Conservation (phyloP, 2,888 invertebrate species). For the Andrena minutula region DNA sequence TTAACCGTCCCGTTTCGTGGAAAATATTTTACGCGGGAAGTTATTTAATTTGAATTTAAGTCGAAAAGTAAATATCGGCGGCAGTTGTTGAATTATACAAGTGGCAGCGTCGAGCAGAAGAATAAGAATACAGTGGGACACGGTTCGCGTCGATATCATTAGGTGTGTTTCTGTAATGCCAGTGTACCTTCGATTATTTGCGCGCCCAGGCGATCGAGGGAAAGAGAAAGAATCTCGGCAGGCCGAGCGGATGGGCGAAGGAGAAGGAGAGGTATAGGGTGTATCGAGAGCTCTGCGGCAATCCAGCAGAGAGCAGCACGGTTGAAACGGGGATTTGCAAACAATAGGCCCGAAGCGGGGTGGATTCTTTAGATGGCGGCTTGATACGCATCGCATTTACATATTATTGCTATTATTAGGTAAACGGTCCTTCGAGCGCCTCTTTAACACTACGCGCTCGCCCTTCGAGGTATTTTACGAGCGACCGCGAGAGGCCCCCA, state of each 20-base stretch:
- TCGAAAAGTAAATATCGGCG: no score
- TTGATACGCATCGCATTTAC: slow-evolving; percentile 84
- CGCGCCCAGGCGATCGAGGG: slow-evolving; percentile 21
- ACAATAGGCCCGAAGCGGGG: slow-evolving; percentile 81
- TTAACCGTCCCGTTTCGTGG: no score
- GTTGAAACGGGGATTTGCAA: slow-evolving; percentile 82
- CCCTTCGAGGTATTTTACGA: slow-evolving; percentile 80
- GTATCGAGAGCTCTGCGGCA: slow-evolving; percentile 41
- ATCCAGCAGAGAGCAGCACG: slow-evolving; percentile 68
- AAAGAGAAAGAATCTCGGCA: slow-evolving; percentile 5
- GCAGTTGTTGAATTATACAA: slow-evolving; percentile 3
- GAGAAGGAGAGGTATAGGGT: slow-evolving; percentile 19
- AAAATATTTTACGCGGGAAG: no score
- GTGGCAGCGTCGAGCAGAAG: neutral
- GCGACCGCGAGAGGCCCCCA: slow-evolving; percentile 69
- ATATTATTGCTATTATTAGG: slow-evolving; percentile 85
- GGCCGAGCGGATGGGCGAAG: slow-evolving; percentile 3
- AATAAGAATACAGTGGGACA: slow-evolving; percentile 9
- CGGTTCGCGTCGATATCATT: slow-evolving; percentile 26
- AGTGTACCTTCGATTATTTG: slow-evolving; percentile 54
- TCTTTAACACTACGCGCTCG: slow-evolving; percentile 80
- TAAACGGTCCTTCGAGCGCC: slow-evolving; percentile 82
- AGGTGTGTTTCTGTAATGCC: slow-evolving; percentile 44
- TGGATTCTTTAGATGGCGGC: slow-evolving; percentile 83
- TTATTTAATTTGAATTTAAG: no score